Evolutionary conservation across 2,888 invertebrate genomes (phyloP).

Genomic region (Nemurella pictetii): DNA sequence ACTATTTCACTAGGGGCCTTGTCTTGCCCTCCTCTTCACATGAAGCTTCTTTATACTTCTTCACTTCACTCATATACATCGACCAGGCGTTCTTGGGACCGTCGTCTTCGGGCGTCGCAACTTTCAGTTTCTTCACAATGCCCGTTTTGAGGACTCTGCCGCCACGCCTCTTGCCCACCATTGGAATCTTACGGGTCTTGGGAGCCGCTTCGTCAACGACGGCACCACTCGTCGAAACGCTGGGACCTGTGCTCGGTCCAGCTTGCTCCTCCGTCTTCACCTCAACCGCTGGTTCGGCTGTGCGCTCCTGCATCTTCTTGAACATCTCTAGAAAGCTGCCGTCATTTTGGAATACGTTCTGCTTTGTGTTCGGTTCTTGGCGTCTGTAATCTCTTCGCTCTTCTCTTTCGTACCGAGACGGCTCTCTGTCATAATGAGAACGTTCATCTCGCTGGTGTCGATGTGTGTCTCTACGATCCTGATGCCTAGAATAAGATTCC

Average conservation of each 20-base stretch:
- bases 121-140: slow-evolving; percentile 81
- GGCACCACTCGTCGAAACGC: not conserved
- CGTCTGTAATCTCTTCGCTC: not conserved
- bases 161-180: slow-evolving; percentile 82
- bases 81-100: slow-evolving; percentile 84
- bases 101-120: slow-evolving; percentile 62
- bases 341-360: slow-evolving; percentile 80
- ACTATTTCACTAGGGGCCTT: slow-evolving; percentile 86
- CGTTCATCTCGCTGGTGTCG: not conserved
- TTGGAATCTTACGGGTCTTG: slow-evolving; percentile 49
- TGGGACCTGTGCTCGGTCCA: not conserved
- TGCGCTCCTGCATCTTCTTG: slow-evolving; percentile 77
- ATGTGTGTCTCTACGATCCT: slow-evolving; percentile 16
- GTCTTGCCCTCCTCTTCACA: slow-evolving; percentile 89
- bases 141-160: slow-evolving; percentile 88
- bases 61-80: slow-evolving; percentile 90
- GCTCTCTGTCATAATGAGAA: slow-evolving; percentile 22
- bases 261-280: slow-evolving; percentile 17
- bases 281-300: slow-evolving; percentile 46
- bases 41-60: slow-evolving; percentile 87
- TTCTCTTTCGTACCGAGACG: slow-evolving; percentile 24
- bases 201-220: not conserved
- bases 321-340: slow-evolving; percentile 91
- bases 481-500: slow-evolving; percentile 21
- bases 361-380: slow-evolving; percentile 32